Conservation (phyloP, 2,113 vertebrate genomes). For the Arizona elegans region DNA sequence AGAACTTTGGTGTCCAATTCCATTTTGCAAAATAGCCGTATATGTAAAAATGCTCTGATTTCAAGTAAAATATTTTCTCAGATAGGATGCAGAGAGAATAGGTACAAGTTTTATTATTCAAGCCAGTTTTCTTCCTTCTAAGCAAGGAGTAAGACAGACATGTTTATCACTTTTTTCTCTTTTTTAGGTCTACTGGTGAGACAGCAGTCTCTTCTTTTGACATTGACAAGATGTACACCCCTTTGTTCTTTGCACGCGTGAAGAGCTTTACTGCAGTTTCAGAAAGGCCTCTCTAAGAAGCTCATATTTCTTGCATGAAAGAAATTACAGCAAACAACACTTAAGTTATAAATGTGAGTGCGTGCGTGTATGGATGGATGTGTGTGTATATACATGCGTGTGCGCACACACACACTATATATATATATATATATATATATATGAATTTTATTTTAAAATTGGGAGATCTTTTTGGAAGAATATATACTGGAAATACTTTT, state of each 20-base stretch:
- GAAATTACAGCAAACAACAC: conserved; percentile 62
- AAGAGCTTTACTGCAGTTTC: conserved; percentile 96
- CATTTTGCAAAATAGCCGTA: background rate
- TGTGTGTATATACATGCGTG: background rate
- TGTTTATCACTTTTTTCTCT: conserved; percentile 15
- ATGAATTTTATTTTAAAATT: conserved; percentile 69
- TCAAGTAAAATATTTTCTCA: background rate
- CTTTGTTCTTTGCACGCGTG: conserved; percentile 92
- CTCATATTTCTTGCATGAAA: conserved; percentile 65
- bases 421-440: conserved; percentile 70
- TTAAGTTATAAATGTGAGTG: conserved; percentile 72
- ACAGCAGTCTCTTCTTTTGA: conserved; percentile 91
- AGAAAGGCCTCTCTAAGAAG: conserved; percentile 86
- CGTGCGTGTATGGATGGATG: background rate
- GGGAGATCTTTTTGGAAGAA: conserved; percentile 61
- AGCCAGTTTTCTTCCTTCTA: background rate
- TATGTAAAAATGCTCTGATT: background rate
- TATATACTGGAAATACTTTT: conserved; percentile 64
- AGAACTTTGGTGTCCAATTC: background rate
- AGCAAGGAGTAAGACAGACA: background rate
- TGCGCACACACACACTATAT: background rate
- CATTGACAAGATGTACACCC: conserved; percentile 94
- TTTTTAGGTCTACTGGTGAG: conserved; percentile 86
- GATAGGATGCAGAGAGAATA: background rate
- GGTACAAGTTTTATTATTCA: background rate